phyloP scores from a whole-genome alignment of 1,140 invertebrate genomes.

The Wiebesia pumilae region DNA sequence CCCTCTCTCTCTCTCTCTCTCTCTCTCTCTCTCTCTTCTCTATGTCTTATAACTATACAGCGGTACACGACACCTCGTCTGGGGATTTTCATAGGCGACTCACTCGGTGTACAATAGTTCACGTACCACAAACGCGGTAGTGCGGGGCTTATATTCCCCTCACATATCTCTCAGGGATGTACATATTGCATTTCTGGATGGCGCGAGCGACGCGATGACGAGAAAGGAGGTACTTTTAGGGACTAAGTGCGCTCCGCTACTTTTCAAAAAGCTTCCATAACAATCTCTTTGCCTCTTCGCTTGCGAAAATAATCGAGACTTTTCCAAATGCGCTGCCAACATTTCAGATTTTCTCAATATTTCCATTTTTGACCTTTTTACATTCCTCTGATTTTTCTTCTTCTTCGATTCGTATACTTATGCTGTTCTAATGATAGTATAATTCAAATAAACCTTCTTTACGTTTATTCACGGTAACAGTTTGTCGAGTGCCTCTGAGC shows the following conservation, averaged over 20 bases:
- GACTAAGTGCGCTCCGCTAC: conserved; percentile 55
- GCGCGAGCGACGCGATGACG: conserved; percentile 25
- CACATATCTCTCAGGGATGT: conserved; percentile 46
- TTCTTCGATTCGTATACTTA: background rate
- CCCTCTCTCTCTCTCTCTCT: background rate
- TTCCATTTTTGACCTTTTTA: background rate
- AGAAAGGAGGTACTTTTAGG: conserved; percentile 50
- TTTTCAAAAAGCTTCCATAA: conserved; percentile 32
- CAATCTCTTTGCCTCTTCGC: conserved; percentile 27
- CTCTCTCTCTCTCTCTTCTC: background rate
- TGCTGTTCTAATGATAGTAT: background rate
- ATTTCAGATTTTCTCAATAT: conserved; percentile 11
- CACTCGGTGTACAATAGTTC: background rate
- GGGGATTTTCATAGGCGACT: conserved; percentile 31
- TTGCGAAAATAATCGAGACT: background rate
- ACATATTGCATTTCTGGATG: conserved; percentile 59
- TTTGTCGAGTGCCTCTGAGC: background rate
- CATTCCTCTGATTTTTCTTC: background rate
- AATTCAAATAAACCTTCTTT: background rate
- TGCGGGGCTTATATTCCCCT: conserved; percentile 38
- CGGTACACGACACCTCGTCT: no score
- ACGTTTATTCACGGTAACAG: background rate
- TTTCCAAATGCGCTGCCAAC: background rate
- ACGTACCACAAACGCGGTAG: background rate
- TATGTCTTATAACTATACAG: background rate